A percentile compares a stretch with the other conserved stretches of the same genome.
Conservation (phyloP, 2,113 vertebrate species). For the Nesogale talazaci region DNA sequence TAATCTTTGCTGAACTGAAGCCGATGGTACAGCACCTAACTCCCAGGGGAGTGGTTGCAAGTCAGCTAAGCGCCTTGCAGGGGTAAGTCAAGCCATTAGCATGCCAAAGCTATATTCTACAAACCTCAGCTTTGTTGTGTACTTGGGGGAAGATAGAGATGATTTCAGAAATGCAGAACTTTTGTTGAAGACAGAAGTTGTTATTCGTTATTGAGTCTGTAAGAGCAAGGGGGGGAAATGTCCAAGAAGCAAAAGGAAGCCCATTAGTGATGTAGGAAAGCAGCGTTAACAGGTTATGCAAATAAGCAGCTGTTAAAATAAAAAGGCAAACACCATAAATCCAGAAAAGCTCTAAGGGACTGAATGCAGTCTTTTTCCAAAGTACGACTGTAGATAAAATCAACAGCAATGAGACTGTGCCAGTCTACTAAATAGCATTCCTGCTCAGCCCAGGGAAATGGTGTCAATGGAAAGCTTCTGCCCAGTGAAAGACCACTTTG, state of each 20-base stretch:
- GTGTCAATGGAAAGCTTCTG: neutral
- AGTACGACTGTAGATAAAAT: conserved; percentile 32
- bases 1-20: conserved; percentile 35
- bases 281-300: conserved; percentile 65
- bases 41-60: neutral
- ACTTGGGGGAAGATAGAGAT: conserved; percentile 47
- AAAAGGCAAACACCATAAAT: conserved; percentile 62
- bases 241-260: conserved; percentile 55
- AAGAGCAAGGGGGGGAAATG: conserved; percentile 47
- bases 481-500: conserved; percentile 35
- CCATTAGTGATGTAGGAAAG: conserved; percentile 25
- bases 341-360: conserved; percentile 47
- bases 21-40: conserved; percentile 36
- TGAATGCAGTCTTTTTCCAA: conserved; percentile 61
- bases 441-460: conserved; percentile 37
- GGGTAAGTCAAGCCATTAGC: conserved; percentile 41
- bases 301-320: conserved; percentile 71
- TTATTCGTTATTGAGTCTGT: conserved; percentile 53
- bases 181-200: conserved; percentile 50
- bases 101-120: neutral
- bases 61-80: conserved; percentile 49
- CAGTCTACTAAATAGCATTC: neutral
- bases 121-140: conserved; percentile 50
- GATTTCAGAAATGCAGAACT: conserved; percentile 42
- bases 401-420: neutral